Evolutionary conservation across 1,140 invertebrate genomes (phyloP).

Genomic region (Zaprionus nigranus): DNA sequence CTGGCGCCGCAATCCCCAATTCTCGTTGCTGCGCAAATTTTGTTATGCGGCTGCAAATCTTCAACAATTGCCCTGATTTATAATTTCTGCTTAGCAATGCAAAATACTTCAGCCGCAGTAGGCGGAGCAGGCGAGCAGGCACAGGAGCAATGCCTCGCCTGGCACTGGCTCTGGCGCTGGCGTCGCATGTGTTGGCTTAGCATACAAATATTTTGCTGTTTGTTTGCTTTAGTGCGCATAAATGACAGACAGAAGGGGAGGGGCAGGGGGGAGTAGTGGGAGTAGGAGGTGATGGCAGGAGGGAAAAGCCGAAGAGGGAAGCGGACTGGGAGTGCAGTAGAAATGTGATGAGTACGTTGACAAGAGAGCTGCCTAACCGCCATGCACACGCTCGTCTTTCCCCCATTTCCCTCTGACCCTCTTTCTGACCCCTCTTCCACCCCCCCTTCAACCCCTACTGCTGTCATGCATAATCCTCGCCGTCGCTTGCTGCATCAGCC

Average conservation of each 20-base stretch:
- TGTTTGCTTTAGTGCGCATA: slow-evolving; percentile 80
- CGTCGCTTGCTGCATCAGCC: slow-evolving; percentile 73
- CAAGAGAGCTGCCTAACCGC: slow-evolving; percentile 62
- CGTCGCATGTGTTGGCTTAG: slow-evolving; percentile 81
- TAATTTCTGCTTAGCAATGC: slow-evolving; percentile 83
- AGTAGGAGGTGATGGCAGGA: not conserved
- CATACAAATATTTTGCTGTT: slow-evolving; percentile 83
- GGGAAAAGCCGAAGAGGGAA: slow-evolving; percentile 1
- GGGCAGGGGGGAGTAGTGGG: slow-evolving; percentile 15
- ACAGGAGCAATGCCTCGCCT: no score
- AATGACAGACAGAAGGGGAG: slow-evolving; percentile 45
- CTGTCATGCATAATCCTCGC: slow-evolving; percentile 74
- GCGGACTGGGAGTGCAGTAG: slow-evolving; percentile 17
- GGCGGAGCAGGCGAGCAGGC: slow-evolving; percentile 27
- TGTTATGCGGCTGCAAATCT: slow-evolving; percentile 82
- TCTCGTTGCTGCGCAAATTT: slow-evolving; percentile 53
- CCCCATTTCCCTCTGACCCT: not conserved
- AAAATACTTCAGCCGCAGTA: slow-evolving; percentile 79
- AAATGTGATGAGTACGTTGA: slow-evolving; percentile 78
- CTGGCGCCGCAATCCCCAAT: slow-evolving; percentile 9
- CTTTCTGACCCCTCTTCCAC: not conserved
- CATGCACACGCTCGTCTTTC: not conserved
- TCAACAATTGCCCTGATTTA: slow-evolving; percentile 83
- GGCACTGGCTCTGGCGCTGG: not conserved
- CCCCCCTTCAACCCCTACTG: not conserved